Evolutionary conservation across 2,888 invertebrate species (phyloP), one percentile per base, ranked within the genome.

Genomic region (Plusia festucae): DNA sequence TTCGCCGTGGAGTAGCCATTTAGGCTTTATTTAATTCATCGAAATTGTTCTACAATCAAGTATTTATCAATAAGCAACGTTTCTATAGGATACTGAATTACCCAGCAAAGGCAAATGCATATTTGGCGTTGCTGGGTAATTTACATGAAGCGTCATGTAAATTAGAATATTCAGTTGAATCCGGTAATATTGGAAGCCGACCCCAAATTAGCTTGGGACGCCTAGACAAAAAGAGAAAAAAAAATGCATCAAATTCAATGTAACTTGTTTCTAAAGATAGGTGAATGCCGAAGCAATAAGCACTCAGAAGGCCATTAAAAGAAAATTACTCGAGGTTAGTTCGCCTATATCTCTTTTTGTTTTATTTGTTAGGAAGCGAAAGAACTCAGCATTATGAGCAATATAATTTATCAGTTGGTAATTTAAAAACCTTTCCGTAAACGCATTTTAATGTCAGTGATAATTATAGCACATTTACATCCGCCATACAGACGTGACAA

Each of bases 401-500:
- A 30, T 2, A 30, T 46, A 60, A 15, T 58, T 46, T 58, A 40
- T 55, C 32, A 44, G 52, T 40, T 11, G 53, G 70, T 55, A 52
- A 55, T 74, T 58, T 49, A 58, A 74, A 27, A 70, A 18, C 30
- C 18, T 30, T 59, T 51, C 11, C 24, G 55, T 65, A 75, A 65
- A 65, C 59, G 51, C 51, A 65, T 65, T 73, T 62, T 65, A 70
- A 73, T 53, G 71, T 61, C 34, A 57, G 53, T 32, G 20, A 16
- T 51, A 22, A 54, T 16, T 53, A 57, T 15, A 22, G 24, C 20
- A 15, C 24, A 52, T 55, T 49, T 32, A 60, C 30, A 64, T 44
- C 61, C n/a, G 20, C 9, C 0, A 27, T 24, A 69, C 9, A 57
- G 53, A 15, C 34, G 13, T 22, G 46, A 44, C 52, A 60, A 56